phyloP scores from a whole-genome alignment of 2,797 vertebrate genomes.

The Bovichtus diacanthus region DNA sequence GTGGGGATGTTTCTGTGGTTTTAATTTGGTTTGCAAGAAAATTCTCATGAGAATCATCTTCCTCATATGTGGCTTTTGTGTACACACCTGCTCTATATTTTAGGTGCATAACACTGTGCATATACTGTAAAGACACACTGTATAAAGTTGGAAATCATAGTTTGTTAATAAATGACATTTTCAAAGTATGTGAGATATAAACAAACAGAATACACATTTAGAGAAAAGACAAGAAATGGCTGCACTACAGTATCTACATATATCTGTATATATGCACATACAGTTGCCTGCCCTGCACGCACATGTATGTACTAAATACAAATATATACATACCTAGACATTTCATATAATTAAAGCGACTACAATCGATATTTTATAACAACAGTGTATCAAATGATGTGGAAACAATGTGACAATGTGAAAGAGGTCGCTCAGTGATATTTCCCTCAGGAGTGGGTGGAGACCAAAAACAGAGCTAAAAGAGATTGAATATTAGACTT shows the following conservation, averaged over 20 bases:
- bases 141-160: neutral
- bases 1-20: constrained; percentile 35
- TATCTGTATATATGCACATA: too few species aligned
- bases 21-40: constrained; percentile 39
- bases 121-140: neutral
- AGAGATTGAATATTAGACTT: too few species aligned
- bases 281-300: too few species aligned
- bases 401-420: neutral
- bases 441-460: too few species aligned
- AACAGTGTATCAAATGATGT: neutral
- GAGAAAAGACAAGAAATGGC: neutral
- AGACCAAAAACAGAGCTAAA: too few species aligned
- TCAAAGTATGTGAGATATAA: neutral
- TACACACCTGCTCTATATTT: constrained; percentile 26
- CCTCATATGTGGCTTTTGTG: constrained; percentile 21
- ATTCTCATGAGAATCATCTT: constrained; percentile 23
- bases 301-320: too few species aligned
- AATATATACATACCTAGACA: neutral
- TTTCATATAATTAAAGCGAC: neutral
- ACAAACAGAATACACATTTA: neutral
- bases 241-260: neutral
- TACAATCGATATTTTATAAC: neutral
- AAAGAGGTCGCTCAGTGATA: neutral
- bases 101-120: neutral
- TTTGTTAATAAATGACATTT: too few species aligned